Evolutionary conservation across 2,113 vertebrate genomes (phyloP).

Genomic region (Pachyramphus minor): DNA sequence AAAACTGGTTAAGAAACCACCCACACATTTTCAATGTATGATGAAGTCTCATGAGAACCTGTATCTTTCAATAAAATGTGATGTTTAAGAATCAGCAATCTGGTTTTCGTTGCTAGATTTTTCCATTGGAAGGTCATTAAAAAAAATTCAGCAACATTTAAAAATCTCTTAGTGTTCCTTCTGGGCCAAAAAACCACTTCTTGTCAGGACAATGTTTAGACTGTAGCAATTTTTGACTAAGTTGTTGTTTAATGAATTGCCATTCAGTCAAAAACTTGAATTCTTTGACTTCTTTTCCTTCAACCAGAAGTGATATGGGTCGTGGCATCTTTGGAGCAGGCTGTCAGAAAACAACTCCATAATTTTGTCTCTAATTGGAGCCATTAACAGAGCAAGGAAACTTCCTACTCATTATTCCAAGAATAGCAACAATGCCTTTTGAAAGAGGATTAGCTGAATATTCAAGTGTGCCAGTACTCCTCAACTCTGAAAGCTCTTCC

Average conservation of each 20-base stretch:
- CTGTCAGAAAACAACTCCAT: not conserved
- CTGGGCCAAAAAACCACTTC: not conserved
- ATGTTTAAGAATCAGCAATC: not conserved
- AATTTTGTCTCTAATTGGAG: not conserved
- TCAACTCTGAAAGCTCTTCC: slow-evolving; percentile 23
- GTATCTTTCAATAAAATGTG: not conserved
- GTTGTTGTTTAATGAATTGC: not conserved
- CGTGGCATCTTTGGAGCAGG: not conserved
- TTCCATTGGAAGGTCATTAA: not conserved
- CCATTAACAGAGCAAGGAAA: slow-evolving; percentile 32
- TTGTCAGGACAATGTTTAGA: not conserved
- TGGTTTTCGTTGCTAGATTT: not conserved
- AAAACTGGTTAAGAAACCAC: slow-evolving; percentile 34
- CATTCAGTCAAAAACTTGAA: not conserved
- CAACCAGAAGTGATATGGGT: not conserved
- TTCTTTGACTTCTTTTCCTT: not conserved
- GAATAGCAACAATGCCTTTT: slow-evolving; percentile 41
- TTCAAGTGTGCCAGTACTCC: slow-evolving; percentile 25
- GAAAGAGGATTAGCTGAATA: slow-evolving; percentile 18
- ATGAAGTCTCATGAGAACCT: slow-evolving; percentile 4
- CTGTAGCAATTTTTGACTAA: not conserved
- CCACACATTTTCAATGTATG: not conserved
- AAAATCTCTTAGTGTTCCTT: not conserved
- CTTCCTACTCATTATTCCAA: slow-evolving; percentile 22
- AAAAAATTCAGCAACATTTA: not conserved